Evolutionary conservation across 1,140 invertebrate species (phyloP), one percentile per base, ranked within the genome.

Genomic region (Odontomachus brunneus): DNA sequence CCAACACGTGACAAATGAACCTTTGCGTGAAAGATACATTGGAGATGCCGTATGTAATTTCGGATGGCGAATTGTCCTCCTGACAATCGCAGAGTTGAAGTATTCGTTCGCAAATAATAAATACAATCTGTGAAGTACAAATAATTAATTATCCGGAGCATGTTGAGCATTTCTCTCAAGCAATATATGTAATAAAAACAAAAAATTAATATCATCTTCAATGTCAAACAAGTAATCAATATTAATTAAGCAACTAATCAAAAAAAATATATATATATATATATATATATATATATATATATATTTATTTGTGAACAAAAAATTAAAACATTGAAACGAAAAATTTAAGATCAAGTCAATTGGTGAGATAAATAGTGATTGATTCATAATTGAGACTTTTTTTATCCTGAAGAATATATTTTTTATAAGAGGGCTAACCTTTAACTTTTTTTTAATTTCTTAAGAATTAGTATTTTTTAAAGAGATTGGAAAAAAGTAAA

Each of bases 21-120:
- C 92, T 92, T 11, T 90, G 88, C 0, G 94, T 94, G 76, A 94
- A 94, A 1, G 94, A 90, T 22, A 92, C 88, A 82, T 90, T 93
- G 5, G 91, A 91, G 19, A 92, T 78, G 17, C 82, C 67, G 62
- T 94, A 94, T 55, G 92, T 88, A 26, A 94, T 93, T 74, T 92
- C 92, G 49, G 91, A 89, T 12, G 93, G 92, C 22, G 93, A 93
- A 88, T 93, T 94, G 60, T 94, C 93, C 15, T 94, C 94, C 14
- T 94, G 94, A 89, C 96, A 96, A 7, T 95, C 95, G 85, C 96
- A 97, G 0, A 97, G 91, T 86, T 96, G 95, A 1, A 98, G 94
- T 19, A 98, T 95, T 63, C 97, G 95, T 90, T 98, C 97, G 89
- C 97, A 97, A 63, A 97, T 94, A 48, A 95, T 94, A 91, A 97